phyloP scores from a whole-genome alignment of 2,888 invertebrate genomes.

The Nycteola revayana region DNA sequence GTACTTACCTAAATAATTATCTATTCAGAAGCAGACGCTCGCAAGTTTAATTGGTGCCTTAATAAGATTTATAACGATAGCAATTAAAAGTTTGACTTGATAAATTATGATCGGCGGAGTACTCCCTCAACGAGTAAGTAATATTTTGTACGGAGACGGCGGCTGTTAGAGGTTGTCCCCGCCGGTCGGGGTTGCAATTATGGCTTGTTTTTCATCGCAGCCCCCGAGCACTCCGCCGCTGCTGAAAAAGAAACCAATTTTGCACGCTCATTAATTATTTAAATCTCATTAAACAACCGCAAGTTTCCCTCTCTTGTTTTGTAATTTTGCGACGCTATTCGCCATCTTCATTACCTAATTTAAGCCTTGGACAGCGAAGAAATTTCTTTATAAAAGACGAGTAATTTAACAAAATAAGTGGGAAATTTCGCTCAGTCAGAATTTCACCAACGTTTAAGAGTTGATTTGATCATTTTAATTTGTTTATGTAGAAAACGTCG shows the following conservation, averaged over 20 bases:
- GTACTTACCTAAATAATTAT: constrained; percentile 5
- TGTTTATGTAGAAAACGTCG: too few species aligned
- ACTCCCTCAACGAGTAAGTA: constrained; percentile 39
- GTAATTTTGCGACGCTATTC: constrained; percentile 61
- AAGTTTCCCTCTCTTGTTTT: constrained; percentile 67
- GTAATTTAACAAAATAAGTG: constrained; percentile 11
- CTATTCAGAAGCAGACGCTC: constrained; percentile 21
- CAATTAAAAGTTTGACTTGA: constrained; percentile 62
- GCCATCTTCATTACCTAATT: constrained; percentile 48
- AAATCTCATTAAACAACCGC: constrained; percentile 80
- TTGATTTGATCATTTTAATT: constrained; percentile 1
- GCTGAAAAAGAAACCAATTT: constrained; percentile 78
- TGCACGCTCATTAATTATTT: constrained; percentile 82
- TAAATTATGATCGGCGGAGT: constrained; percentile 50
- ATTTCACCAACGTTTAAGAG: constrained; percentile 14
- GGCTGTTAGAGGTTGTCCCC: constrained; percentile 39
- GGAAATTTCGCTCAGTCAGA: constrained; percentile 23
- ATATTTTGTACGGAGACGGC: constrained; percentile 29
- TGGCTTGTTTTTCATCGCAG: constrained; percentile 66
- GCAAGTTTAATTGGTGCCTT: constrained; percentile 51
- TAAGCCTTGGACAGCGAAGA: constrained; percentile 51
- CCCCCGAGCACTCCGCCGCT: constrained; percentile 56
- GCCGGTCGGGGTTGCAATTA: constrained; percentile 68
- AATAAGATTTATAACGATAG: constrained; percentile 53
- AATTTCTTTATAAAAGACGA: constrained; percentile 28